Base-by-base conservation (phyloP, 2,113 vertebrate genomes). In the Xiphophorus hellerii region DNA sequence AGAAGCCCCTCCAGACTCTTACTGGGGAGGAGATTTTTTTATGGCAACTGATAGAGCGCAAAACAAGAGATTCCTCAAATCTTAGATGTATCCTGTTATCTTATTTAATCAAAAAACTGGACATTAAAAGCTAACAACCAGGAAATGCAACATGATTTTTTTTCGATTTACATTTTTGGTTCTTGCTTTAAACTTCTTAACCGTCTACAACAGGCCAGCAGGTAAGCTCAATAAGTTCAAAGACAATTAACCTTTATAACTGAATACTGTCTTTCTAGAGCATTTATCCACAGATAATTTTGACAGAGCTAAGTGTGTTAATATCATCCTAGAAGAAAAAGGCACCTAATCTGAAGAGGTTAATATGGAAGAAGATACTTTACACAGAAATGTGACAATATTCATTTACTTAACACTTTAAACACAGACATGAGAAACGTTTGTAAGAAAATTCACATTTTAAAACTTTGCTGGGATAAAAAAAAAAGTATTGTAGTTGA, bases 101-200 rank as follows among this genome's bases (percentile, higher is more conserved):
- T 27, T 37, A 20, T 78, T 51, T 27, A 3, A 29, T 7, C 54
- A 3, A 61, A 28, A 15, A 42, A 28, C 20, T 17, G 1, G 22
- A 1, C 7, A 39, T 65, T 70, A n/a, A 31, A 14, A 67, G 12
- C 4, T 0, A 66, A 48, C n/a, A 48, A 69, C 17, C 0, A 61
- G 44, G 37, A 81, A 10, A 29, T 61, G 31, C 62, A 87, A 69
- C 29, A 93, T 92, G 92, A 66, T 60, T 76, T 86, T 31, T 14
- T 79, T 68, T 77, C 68, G 70, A 73, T 5, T n/a, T 4, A 20
- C 0, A 0, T 54, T 77, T 73, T 78, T 91, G 71, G 28, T 81
- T 63, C 58, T 90, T 66, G 37, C 62, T 74, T 76, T 66, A 27
- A 73, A 35, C 44, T 30, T 79, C 42, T 68, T 58, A 15, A 44